Evolutionary conservation across 2,888 invertebrate species (phyloP).

Genomic region (Griposia aprilina): DNA sequence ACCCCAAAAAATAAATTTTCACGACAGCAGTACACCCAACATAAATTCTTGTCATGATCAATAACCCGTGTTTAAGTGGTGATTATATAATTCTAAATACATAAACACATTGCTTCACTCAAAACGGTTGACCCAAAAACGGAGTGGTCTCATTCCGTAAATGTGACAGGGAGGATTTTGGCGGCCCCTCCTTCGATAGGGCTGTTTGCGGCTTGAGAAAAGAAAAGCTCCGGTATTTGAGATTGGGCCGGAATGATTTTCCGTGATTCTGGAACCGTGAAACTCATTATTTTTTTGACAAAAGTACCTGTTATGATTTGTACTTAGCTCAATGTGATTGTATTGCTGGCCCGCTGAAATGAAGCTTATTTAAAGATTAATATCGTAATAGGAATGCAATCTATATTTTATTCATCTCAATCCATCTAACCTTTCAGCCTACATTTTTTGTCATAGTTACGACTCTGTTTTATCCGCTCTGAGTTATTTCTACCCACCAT

Average conservation of each 20-base stretch:
- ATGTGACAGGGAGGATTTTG: slow-evolving; percentile 65
- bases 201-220: slow-evolving; percentile 41
- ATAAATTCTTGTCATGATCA: slow-evolving; percentile 42
- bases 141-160: slow-evolving; percentile 63
- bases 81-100: slow-evolving; percentile 59
- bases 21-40: slow-evolving; percentile 9
- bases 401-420: too few relatives aligned
- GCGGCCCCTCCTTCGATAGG: slow-evolving; percentile 56
- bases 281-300: not conserved
- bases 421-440: not conserved
- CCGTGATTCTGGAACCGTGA: slow-evolving; percentile 6
- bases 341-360: not conserved
- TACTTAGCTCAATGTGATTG: slow-evolving; percentile 4
- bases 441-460: not conserved
- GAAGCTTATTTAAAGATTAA: not conserved
- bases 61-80: slow-evolving; percentile 48
- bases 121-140: slow-evolving; percentile 81
- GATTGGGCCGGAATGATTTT: slow-evolving; percentile 6
- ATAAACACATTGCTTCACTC: slow-evolving; percentile 60
- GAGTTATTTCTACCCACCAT: not conserved
- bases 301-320: not conserved
- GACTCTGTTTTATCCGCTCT: not conserved
- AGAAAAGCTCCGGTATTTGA: slow-evolving; percentile 35
- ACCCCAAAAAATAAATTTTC: slow-evolving; percentile 19
- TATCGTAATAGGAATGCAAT: not conserved